Percentiles rank a stretch among this genome's conserved stretches.
phyloP scores from a whole-genome alignment of 2,113 vertebrate genomes.

The Otolemur garnettii region DNA sequence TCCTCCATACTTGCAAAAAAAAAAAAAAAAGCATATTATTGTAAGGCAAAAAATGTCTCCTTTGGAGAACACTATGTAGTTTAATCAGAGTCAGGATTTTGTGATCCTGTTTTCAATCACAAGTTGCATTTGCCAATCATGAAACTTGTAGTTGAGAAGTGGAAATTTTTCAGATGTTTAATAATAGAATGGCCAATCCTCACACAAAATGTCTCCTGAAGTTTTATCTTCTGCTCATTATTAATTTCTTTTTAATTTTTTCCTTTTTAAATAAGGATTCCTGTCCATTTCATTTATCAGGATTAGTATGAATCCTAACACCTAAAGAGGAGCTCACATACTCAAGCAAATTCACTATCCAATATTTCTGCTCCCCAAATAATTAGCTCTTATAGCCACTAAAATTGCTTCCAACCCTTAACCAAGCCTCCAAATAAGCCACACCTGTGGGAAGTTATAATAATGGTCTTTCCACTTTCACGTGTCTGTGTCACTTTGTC shows the following conservation, averaged over 20 bases:
- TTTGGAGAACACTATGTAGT: background rate
- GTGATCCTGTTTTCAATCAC: background rate
- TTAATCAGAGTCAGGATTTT: background rate
- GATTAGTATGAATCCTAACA: background rate
- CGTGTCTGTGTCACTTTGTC: conserved; percentile 91
- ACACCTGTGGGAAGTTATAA: conserved; percentile 98
- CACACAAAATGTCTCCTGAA: background rate
- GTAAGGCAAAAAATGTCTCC: background rate
- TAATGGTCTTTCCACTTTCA: conserved; percentile 94
- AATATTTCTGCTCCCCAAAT: background rate
- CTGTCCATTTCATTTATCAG: background rate
- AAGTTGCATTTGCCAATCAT: background rate
- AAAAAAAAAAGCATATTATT: conserved; percentile 21
- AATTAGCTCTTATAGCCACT: background rate
- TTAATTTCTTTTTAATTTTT: background rate
- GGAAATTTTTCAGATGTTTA: background rate
- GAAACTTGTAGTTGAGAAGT: background rate
- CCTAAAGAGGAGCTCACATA: background rate
- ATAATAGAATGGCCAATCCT: background rate
- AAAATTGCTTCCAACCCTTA: background rate
- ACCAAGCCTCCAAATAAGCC: background rate
- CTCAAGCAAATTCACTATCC: background rate
- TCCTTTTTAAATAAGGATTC: background rate
- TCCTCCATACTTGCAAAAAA: conserved; percentile 94
- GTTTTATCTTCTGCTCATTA: background rate